Conservation (phyloP, 2,797 vertebrate species). For the Synaphobranchus kaupii region DNA sequence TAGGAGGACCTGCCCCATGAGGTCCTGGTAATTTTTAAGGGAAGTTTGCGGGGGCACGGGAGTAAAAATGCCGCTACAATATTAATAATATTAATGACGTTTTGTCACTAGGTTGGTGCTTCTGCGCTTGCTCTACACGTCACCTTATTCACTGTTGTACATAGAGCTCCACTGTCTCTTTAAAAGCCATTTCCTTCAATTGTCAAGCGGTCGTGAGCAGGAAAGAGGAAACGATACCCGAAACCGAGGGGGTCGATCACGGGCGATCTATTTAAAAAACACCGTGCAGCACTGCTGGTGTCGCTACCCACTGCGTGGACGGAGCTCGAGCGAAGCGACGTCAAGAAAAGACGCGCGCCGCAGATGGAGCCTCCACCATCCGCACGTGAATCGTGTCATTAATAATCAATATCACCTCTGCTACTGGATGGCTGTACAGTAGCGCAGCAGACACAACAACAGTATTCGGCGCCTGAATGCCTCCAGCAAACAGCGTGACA, state of each 20-base stretch:
- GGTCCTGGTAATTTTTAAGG: too few species aligned
- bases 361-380: constrained; percentile 11
- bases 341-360: background rate
- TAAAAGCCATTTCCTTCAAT: constrained; percentile 96
- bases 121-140: background rate
- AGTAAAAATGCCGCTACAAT: background rate
- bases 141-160: background rate
- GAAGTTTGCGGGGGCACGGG: too few species aligned
- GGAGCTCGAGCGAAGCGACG: constrained; percentile 39
- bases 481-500: constrained; percentile 17
- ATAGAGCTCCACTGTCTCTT: constrained; percentile 76
- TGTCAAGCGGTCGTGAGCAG: constrained; percentile 96
- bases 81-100: background rate
- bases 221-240: constrained; percentile 96
- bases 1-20: too few species aligned
- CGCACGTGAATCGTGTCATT: background rate
- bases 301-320: constrained; percentile 37
- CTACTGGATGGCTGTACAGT: background rate
- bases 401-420: constrained; percentile 4
- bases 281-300: constrained; percentile 54
- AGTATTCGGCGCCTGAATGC: background rate
- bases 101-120: background rate
- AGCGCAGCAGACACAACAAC: background rate
- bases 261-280: constrained; percentile 69
- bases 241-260: constrained; percentile 66